A percentile compares a stretch with the other conserved stretches of the same genome.
These are phyloP conservation scores for Limnothrissa miodon DNA, from an alignment of 2,113 vertebrate genomes.

Conservation along the genomic window DNA sequence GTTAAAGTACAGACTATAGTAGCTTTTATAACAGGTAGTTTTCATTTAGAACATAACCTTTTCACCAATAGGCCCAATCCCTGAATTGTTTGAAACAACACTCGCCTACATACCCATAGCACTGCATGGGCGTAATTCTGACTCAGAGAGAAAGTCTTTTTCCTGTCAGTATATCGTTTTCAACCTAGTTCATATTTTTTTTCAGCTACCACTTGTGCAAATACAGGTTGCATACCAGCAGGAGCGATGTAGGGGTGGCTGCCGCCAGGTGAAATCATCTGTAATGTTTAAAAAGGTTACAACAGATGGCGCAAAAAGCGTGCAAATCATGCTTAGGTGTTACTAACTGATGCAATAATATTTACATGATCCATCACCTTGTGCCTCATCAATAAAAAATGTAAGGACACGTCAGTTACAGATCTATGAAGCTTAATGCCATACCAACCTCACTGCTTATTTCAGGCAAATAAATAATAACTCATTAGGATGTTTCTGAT, in stretches of 20 bases:
- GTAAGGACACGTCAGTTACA: background rate
- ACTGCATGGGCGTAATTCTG: too few species aligned
- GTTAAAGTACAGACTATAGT: background rate
- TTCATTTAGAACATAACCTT: background rate
- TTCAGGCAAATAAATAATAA: background rate
- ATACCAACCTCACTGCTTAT: background rate
- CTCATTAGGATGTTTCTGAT: background rate
- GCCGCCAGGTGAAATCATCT: background rate
- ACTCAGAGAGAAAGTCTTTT: background rate
- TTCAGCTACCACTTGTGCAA: background rate
- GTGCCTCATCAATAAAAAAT: background rate
- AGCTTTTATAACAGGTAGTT: background rate
- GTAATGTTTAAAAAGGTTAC: background rate
- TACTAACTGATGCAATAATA: background rate
- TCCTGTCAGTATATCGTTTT: background rate
- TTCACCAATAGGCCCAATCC: too few species aligned
- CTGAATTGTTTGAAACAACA: too few species aligned
- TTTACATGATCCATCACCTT: background rate
- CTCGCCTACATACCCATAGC: too few species aligned
- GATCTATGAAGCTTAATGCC: background rate
- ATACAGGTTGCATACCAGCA: background rate
- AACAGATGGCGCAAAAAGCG: background rate
- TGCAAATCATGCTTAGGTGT: background rate
- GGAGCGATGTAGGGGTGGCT: background rate
- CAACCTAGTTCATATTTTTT: background rate